A percentile compares a stretch with the other conserved stretches of the same genome.
These are phyloP conservation scores for Lypha dubia DNA, from an alignment of 2,888 invertebrate genomes.

Conservation along the genomic window DNA sequence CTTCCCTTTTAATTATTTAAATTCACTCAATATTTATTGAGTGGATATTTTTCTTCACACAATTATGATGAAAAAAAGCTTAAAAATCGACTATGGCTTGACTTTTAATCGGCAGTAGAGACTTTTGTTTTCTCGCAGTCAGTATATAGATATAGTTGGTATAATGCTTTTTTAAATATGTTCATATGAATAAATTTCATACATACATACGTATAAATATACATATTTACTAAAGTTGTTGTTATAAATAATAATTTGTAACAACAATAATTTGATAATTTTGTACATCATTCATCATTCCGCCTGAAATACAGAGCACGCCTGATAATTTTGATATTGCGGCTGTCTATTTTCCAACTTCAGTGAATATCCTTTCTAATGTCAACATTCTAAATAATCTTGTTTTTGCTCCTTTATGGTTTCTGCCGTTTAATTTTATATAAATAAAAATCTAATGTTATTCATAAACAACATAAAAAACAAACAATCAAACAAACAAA, in stretches of 20 bases:
- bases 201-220: too few species aligned
- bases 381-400: too few species aligned
- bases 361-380: too few species aligned
- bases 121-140: neutral
- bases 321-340: too few species aligned
- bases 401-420: neutral
- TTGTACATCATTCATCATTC: too few species aligned
- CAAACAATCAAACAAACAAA: too few species aligned
- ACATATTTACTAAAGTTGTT: too few species aligned
- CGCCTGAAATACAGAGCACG: too few species aligned
- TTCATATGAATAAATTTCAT: neutral
- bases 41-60: neutral
- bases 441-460: constrained; percentile 48
- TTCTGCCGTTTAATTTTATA: constrained; percentile 39
- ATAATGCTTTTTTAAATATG: neutral
- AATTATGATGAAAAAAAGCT: neutral
- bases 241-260: too few species aligned
- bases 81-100: neutral
- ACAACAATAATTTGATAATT: too few species aligned
- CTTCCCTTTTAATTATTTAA: constrained; percentile 29
- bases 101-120: neutral
- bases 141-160: neutral
- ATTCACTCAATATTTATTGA: constrained; percentile 7
- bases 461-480: constrained; percentile 11
- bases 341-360: too few species aligned